Base-by-base conservation (phyloP, 1,140 invertebrate species). In the Amyelois transitella region DNA sequence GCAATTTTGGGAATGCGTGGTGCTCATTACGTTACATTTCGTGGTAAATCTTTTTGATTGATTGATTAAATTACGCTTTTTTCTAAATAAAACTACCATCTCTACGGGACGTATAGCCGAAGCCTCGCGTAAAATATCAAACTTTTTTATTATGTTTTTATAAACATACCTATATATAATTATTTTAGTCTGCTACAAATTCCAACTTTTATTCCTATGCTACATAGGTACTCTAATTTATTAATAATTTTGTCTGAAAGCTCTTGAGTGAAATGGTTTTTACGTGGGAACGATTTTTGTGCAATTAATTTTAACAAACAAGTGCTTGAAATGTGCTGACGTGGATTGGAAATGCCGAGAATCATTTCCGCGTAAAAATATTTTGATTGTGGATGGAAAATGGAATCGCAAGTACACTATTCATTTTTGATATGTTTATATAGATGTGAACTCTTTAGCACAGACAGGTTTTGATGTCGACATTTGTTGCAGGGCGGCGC, bases 221-320 rank as follows among this genome's bases (percentile, higher is more conserved):
- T 58, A 47, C 57, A 51, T 57, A 43, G 22, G 43, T 58, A 43
- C 57, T 38, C 38, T 28, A 38, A 54, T 55, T 28, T 59, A 45
- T 53, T 59, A 66, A 72, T 66, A 64, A 79, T 72, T 76, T 84
- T 77, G 82, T 86, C 72, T 86, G 82, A 86, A 88, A 86, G 83
- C 83, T 80, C 74, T 82, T 82, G 85, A 86, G 85, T 88, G 85
- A 88, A 86, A 88, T 88, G 85, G 85, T 88, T 88, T 88, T 88
- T 88, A 88, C 85, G 85, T 88, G 85, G 85, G 85, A 88, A 88
- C 81, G 85, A 88, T 88, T 88, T 88, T 88, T 88, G 83, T 86
- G 85, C 81, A 75, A 73, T 55, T 72, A 82, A 80, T 72, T 64
- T 63, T 74, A 76, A 72, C 60, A 69, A 59, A 70, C 58, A 72